These are phyloP conservation scores for Agrotis ipsilon DNA, from an alignment of 2,888 invertebrate species.

Conservation along the genomic window DNA sequence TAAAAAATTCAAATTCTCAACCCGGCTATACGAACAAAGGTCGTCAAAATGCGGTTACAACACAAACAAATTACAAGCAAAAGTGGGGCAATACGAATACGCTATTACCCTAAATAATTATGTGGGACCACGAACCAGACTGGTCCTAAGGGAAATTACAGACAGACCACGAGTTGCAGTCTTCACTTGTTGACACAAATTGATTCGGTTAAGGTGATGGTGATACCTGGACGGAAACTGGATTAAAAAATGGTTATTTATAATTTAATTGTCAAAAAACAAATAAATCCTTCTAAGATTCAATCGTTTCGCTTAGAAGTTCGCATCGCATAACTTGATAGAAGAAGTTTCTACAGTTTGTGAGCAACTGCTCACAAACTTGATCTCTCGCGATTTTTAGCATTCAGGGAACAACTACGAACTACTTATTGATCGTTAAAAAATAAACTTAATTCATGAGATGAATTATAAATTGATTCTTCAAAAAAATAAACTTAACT, in stretches of 20 bases:
- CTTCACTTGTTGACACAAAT: slow-evolving; percentile 40
- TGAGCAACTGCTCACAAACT: too few species aligned
- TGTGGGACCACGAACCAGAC: slow-evolving; percentile 66
- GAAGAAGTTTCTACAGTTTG: too few species aligned
- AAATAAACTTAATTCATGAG: background rate
- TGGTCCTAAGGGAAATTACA: slow-evolving; percentile 79
- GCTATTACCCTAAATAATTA: slow-evolving; percentile 80
- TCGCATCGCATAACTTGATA: background rate
- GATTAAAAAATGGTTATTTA: too few species aligned
- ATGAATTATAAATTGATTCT: too few species aligned
- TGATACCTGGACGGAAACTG: background rate
- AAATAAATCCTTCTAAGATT: background rate
- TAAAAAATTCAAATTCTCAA: slow-evolving; percentile 10
- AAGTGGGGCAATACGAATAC: slow-evolving; percentile 52
- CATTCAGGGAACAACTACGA: background rate
- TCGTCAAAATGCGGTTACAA: slow-evolving; percentile 23
- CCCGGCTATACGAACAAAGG: slow-evolving; percentile 11
- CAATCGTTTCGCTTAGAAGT: background rate
- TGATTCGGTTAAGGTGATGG: slow-evolving; percentile 45
- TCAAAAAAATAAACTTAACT: too few species aligned
- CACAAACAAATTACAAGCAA: slow-evolving; percentile 52
- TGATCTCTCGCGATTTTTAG: background rate
- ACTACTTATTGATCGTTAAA: too few species aligned
- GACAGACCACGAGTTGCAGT: slow-evolving; percentile 57
- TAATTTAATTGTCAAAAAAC: too few species aligned